phyloP scores from a whole-genome alignment of 2,797 vertebrate species.

The Phyllotis vaccarum region DNA sequence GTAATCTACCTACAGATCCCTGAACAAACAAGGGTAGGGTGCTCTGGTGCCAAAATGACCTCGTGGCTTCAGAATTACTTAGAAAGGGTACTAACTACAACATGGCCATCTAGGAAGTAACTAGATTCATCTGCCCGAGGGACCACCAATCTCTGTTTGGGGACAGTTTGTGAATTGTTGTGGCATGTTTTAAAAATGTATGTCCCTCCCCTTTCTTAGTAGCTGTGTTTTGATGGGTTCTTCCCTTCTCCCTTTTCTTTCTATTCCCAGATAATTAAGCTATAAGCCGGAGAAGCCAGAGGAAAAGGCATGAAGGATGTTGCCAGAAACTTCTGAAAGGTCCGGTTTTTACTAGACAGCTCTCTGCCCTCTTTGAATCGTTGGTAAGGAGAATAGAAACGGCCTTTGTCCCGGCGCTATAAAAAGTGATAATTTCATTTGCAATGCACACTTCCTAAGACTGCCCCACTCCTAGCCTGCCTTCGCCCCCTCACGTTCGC shows the following conservation, averaged over 20 bases:
- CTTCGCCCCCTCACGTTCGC: accelerated
- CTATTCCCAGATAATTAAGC: background rate
- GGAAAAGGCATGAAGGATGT: background rate
- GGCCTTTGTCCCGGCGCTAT: background rate
- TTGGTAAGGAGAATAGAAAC: background rate
- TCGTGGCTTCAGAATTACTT: constrained; percentile 39
- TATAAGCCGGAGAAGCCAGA: background rate
- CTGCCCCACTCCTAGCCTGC: accelerated
- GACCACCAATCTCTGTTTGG: background rate
- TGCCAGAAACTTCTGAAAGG: background rate
- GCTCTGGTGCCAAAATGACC: background rate
- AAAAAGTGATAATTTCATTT: background rate
- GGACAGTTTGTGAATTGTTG: background rate
- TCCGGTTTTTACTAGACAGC: background rate
- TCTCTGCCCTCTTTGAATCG: background rate
- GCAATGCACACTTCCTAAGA: background rate
- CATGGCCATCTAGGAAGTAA: constrained; percentile 35
- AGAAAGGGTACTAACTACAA: constrained; percentile 20
- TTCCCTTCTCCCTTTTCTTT: background rate
- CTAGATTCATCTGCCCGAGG: background rate
- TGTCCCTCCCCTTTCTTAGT: background rate
- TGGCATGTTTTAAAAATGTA: background rate
- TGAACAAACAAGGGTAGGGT: constrained; percentile 59
- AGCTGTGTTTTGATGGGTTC: background rate
- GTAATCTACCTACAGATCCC: constrained; percentile 23